phyloP scores from a whole-genome alignment of 1,140 invertebrate species.

The Nilaparvata lugens region DNA sequence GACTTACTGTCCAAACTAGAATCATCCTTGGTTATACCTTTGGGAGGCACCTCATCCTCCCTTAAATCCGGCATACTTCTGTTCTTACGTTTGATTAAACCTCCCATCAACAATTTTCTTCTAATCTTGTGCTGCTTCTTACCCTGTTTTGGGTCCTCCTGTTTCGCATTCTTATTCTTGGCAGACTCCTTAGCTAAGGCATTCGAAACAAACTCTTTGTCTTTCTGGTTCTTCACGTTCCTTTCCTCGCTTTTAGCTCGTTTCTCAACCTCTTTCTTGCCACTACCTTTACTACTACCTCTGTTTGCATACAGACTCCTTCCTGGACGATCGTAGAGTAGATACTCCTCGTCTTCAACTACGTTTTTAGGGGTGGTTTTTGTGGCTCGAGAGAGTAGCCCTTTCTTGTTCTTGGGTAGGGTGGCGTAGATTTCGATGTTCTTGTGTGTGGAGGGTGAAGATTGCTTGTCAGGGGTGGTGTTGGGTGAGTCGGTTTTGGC shows the following conservation, averaged over 20 bases:
- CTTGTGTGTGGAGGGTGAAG: slow-evolving; percentile 42
- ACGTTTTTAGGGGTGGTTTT: slow-evolving; percentile 38
- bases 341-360: slow-evolving; percentile 59
- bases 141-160: slow-evolving; percentile 57
- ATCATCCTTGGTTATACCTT: slow-evolving; percentile 49
- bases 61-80: slow-evolving; percentile 84
- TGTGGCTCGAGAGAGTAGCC: slow-evolving; percentile 30
- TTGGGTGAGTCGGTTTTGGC: slow-evolving; percentile 9
- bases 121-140: slow-evolving; percentile 88
- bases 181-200: slow-evolving; percentile 28
- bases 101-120: slow-evolving; percentile 80
- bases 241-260: slow-evolving; percentile 72
- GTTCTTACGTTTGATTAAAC: slow-evolving; percentile 78
- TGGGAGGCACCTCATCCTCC: slow-evolving; percentile 42
- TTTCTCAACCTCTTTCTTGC: slow-evolving; percentile 65
- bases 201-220: slow-evolving; percentile 28
- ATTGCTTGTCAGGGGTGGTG: slow-evolving; percentile 38
- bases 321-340: slow-evolving; percentile 49
- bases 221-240: slow-evolving; percentile 45
- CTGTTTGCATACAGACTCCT: slow-evolving; percentile 49
- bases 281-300: slow-evolving; percentile 54
- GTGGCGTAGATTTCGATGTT: slow-evolving; percentile 87
- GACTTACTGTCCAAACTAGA: slow-evolving; percentile 56
- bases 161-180: slow-evolving; percentile 46
- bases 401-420: slow-evolving; percentile 72